Evolutionary conservation across 1,140 invertebrate species (phyloP).

Genomic region (Drosophila serrata): DNA sequence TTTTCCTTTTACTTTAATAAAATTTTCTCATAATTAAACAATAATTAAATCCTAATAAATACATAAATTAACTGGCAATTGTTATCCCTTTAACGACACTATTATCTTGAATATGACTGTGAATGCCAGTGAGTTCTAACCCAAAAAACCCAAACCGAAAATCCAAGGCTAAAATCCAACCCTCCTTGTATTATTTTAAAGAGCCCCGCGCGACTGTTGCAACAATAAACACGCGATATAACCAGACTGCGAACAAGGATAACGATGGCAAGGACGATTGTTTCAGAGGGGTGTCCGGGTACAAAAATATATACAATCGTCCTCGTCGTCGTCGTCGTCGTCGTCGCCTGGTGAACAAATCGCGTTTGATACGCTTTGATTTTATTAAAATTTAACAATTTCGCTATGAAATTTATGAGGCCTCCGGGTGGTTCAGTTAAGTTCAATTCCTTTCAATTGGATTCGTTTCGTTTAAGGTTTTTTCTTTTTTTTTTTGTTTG

Average conservation of each 20-base stretch:
- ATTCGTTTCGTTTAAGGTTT: conserved; percentile 30
- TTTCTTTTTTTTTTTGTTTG: background rate
- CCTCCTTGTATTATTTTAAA: conserved; percentile 79
- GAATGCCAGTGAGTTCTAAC: background rate
- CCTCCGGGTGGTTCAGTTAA: conserved; percentile 41
- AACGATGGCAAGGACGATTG: conserved; percentile 65
- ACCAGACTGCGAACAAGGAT: conserved; percentile 81
- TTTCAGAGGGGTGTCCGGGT: conserved; percentile 3
- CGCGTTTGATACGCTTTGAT: conserved; percentile 82
- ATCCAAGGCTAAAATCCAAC: conserved; percentile 26
- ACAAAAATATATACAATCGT: conserved; percentile 1
- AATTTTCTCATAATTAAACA: background rate
- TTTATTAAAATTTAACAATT: conserved; percentile 84
- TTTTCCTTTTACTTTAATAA: too few relatives aligned
- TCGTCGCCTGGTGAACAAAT: conserved; percentile 79
- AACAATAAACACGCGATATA: conserved; percentile 83
- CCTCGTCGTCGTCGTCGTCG: conserved; percentile 1
- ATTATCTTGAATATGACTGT: background rate
- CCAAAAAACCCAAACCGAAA: conserved; percentile 13
- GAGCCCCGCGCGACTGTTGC: conserved; percentile 73
- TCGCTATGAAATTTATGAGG: conserved; percentile 78
- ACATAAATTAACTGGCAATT: too few relatives aligned
- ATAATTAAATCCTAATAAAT: background rate
- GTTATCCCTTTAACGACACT: too few relatives aligned
- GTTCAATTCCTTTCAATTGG: conserved; percentile 39